Evolutionary conservation across 2,888 invertebrate species (phyloP), one percentile per base, ranked within the genome.

Genomic region (Volucella inanis): DNA sequence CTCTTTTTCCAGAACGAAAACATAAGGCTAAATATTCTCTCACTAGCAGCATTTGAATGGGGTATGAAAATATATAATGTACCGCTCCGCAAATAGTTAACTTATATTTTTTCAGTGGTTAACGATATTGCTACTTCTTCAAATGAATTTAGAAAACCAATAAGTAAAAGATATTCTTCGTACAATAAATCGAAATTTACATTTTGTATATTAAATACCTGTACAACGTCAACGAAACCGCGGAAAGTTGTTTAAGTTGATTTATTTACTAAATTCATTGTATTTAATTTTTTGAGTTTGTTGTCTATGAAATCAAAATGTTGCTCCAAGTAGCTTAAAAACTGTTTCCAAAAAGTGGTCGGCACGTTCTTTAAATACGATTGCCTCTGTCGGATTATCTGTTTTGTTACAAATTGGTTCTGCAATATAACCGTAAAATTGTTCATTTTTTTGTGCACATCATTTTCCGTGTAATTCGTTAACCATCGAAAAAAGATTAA

Each of bases 11-110:
- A 62, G 12, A 54, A 62, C 12, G 41, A 52, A 14, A 52, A 49
- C 72, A 62, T 72, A 14, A 72, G 43, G 41, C 50, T 74, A 38
- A 74, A 74, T 31, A 31, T 31, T 31, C 31, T 4, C 31, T 1
- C 22, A 22, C 22, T 22, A 4, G 22, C 22, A 22, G 49, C 74
- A 22, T 62, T 62, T 31, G 62, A 61, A 38, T 38, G 14, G 43
- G 72, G 72, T 31, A 72, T 54, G 72, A 72, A 59, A 72, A 72
- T 45, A 72, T 45, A 52, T 47, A 62, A 54, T 54, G 39, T 15
- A 31, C 41, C 22, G n/a, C 52, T 71, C 6, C 61, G 49, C 43
- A 71, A 71, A 71, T 61, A 71, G 43, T 43, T 57, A 14, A 71
- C 61, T 52, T 43, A 72, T 9, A 41, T 62, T 49, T 61, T 1